These are phyloP conservation scores for Blastobasis lacticolella DNA, from an alignment of 2,888 invertebrate genomes.

Conservation along the genomic window DNA sequence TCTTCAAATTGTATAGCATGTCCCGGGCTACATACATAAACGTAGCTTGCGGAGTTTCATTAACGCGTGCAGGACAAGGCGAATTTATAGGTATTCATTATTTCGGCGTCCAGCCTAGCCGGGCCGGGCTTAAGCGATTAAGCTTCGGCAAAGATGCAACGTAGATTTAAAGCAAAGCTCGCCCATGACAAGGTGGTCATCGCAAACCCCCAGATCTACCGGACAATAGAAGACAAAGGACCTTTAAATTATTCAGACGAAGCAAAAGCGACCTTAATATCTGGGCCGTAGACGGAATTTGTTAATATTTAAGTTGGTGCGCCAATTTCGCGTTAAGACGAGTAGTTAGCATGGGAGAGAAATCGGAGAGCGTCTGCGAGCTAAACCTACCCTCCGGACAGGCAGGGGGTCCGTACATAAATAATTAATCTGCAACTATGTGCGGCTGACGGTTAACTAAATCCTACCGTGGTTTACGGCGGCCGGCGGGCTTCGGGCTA, in stretches of 20 bases:
- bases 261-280: constrained; percentile 61
- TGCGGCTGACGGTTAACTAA: constrained; percentile 59
- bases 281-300: constrained; percentile 45
- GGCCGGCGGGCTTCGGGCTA: constrained; percentile 30
- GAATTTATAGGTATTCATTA: constrained; percentile 64
- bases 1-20: too few species aligned
- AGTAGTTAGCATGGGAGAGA: constrained; percentile 69
- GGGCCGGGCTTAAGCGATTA: constrained; percentile 63
- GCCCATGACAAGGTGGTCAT: constrained; percentile 72
- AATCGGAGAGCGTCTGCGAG: constrained; percentile 64
- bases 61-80: constrained; percentile 15
- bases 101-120: constrained; percentile 32
- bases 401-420: constrained; percentile 52
- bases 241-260: constrained; percentile 63
- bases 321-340: constrained; percentile 66
- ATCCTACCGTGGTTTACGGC: constrained; percentile 51
- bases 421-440: constrained; percentile 70
- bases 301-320: constrained; percentile 60
- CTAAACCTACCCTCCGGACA: constrained; percentile 59
- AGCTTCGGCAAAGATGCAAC: constrained; percentile 63
- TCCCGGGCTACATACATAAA: too few species aligned
- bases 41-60: too few species aligned
- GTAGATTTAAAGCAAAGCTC: constrained; percentile 66
- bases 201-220: constrained; percentile 63
- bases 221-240: constrained; percentile 69